phyloP scores from a whole-genome alignment of 2,797 vertebrate genomes.

The Pogoniulus pusillus region DNA sequence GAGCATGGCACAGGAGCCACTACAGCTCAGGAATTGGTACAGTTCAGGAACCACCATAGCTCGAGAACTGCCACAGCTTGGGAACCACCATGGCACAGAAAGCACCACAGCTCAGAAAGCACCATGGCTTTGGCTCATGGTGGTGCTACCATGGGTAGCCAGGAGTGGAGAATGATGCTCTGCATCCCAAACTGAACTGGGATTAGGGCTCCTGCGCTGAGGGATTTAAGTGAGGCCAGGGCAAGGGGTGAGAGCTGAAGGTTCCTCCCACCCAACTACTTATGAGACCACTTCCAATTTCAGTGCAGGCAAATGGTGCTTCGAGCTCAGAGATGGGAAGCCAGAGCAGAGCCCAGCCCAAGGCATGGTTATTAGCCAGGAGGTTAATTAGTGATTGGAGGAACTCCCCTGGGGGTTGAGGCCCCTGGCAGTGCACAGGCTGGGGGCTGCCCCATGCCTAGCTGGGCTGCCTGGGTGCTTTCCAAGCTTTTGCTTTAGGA shows the following conservation, averaged over 20 bases:
- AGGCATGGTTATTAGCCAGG: not conserved
- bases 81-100: not conserved
- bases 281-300: not conserved
- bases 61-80: no score
- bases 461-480: not conserved
- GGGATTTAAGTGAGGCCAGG: not conserved
- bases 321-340: not conserved
- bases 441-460: fast-evolving
- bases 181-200: not conserved
- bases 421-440: fast-evolving
- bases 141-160: fast-evolving
- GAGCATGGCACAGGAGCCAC: not conserved
- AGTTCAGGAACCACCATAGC: not conserved
- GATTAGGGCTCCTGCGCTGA: not conserved
- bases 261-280: not conserved
- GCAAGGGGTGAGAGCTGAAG: not conserved
- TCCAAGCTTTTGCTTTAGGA: not conserved
- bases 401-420: not conserved
- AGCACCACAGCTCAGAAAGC: not conserved
- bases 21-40: not conserved
- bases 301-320: fast-evolving
- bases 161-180: not conserved
- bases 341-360: not conserved
- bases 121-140: not conserved
- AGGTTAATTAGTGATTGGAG: not conserved